Base-by-base conservation (phyloP, 2,888 invertebrate species). In the Argyra leucocephala region DNA sequence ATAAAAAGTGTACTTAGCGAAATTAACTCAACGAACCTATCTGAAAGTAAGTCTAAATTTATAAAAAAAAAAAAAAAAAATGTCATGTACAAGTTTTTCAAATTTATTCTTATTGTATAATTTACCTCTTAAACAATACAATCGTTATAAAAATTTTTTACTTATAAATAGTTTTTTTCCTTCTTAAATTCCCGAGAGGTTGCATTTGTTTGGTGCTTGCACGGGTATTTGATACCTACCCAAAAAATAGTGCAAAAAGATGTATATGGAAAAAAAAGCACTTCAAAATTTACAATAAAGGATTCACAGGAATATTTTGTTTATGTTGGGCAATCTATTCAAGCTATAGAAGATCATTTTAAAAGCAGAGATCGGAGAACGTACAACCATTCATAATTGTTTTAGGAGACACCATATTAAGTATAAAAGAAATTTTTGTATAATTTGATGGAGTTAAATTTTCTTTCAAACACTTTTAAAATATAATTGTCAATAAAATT, bases 261-360 rank as follows among this genome's bases (percentile, higher is more conserved):
- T n/a, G 63, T 57, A 4, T 5, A 18, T 0, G 63, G 65, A 31
- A 61, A 59, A 63, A 65, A 62, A n/a, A 37, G 57, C 15, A 63
- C 31, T 10, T 63, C 62, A 15, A 63, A 63, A 18, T 66, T 22
- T 22, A 65, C 66, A n/a, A 67, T 65, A 9, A 64, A 64, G 37
- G 66, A 67, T 62, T 67, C 66, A 2, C 66, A 66, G 37, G 65
- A 67, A 48, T 65, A 65, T 10, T 66, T 66, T 59, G 22, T 62
- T 22, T 65, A 57, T 24, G 59, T 67, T 5, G 66, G 37, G 59
- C 31, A 63, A 62, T 63, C 58, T 3, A 63, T 66, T 21, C 67
- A 67, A 24, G 62, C 36, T 48, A 15, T 66, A 22, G 65, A 67
- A 26, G 61, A 63, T 7, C 67, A 67, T 67, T 66, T 59, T 57